Evolutionary conservation across 37 sponge, comb jelly and placozoan species (phyloP).

Genomic region (Haliclona indistincta): DNA sequence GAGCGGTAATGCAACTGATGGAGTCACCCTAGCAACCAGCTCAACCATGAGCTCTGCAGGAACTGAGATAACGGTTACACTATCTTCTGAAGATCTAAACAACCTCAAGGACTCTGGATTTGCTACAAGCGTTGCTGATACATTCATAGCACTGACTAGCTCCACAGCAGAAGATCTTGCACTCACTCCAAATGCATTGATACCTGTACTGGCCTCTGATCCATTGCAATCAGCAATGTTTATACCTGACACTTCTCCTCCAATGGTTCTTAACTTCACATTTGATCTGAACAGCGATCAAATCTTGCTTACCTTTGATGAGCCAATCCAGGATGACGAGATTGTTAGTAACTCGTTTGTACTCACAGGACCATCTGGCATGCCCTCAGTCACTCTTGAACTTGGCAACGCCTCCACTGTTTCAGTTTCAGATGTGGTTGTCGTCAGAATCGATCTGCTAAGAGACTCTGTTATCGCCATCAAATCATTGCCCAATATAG

Average conservation of each 20-base stretch:
- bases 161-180: constrained; percentile 68
- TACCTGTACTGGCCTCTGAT: constrained; percentile 14
- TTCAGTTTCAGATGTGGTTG: constrained; percentile 13
- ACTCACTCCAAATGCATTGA: constrained; percentile 45
- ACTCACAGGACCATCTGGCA: constrained; percentile 21
- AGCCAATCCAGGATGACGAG: constrained; percentile 57
- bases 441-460: constrained; percentile 35
- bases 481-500: constrained; percentile 45
- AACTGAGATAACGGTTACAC: constrained; percentile 31
- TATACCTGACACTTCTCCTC: constrained; percentile 61
- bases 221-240: constrained; percentile 44
- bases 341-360: constrained; percentile 38
- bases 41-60: constrained; percentile 38
- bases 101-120: constrained; percentile 56
- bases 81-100: constrained; percentile 74
- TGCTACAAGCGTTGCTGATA: constrained; percentile 34
- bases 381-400: constrained; percentile 30
- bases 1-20: background rate
- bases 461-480: constrained; percentile 50
- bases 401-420: constrained; percentile 30
- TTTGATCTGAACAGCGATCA: constrained; percentile 60
- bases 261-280: constrained; percentile 50
- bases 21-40: constrained; percentile 64
- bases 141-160: constrained; percentile 60
- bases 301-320: constrained; percentile 65